These are phyloP conservation scores for Crematogaster levior DNA, from an alignment of 2,888 invertebrate genomes.

Conservation along the genomic window DNA sequence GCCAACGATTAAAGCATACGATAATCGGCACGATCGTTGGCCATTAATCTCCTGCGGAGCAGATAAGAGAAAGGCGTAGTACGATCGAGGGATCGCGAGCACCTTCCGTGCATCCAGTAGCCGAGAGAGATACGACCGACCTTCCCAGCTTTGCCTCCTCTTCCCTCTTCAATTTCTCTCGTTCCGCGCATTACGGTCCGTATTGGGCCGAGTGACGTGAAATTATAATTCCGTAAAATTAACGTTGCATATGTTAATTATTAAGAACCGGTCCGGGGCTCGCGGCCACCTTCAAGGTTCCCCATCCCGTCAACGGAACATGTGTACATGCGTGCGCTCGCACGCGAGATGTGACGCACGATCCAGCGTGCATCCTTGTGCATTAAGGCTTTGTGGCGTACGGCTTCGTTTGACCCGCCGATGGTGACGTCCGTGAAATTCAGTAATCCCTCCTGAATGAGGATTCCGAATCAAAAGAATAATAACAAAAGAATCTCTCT, in stretches of 20 bases:
- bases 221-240: conserved; percentile 84
- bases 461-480: background rate
- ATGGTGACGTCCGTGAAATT: conserved; percentile 18
- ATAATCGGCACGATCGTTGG: conserved; percentile 17
- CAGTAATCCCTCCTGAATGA: background rate
- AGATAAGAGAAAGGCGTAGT: conserved; percentile 10
- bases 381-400: conserved; percentile 28
- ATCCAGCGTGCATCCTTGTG: conserved; percentile 34
- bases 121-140: conserved; percentile 48
- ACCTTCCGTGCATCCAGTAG: conserved; percentile 44
- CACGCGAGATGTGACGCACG: conserved; percentile 56
- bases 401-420: background rate
- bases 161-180: conserved; percentile 28
- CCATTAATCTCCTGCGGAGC: conserved; percentile 39
- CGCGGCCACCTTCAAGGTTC: conserved; percentile 69
- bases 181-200: conserved; percentile 68
- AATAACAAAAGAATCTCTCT: background rate
- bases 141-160: conserved; percentile 46
- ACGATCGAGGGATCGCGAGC: conserved; percentile 10
- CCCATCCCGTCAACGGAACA: conserved; percentile 52
- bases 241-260: conserved; percentile 83
- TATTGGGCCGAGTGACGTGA: conserved; percentile 78
- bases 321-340: conserved; percentile 17
- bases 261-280: conserved; percentile 79
- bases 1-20: conserved; percentile 31